Evolutionary conservation across 2,888 invertebrate species (phyloP).

Genomic region (Rhaphigaster nebulosa): DNA sequence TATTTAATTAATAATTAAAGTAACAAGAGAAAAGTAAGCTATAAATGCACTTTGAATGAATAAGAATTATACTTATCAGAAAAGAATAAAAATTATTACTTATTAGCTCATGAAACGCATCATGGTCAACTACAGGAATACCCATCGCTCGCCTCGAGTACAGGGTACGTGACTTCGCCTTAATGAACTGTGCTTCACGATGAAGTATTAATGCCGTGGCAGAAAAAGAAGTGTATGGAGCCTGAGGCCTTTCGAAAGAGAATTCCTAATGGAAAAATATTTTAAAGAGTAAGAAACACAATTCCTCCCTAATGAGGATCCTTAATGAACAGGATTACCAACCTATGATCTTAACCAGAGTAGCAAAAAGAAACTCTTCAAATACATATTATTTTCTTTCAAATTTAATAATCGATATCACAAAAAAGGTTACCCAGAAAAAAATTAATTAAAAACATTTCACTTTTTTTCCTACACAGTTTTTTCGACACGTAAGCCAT

Average conservation of each 20-base stretch:
- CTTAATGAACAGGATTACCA: neutral
- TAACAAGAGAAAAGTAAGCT: no score
- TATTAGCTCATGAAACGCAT: neutral
- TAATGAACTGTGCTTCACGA: neutral
- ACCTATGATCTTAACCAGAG: neutral
- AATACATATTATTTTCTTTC: no score
- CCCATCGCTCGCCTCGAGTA: neutral
- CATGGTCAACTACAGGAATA: neutral
- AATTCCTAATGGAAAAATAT: neutral
- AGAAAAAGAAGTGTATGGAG: neutral
- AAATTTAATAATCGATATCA: no score
- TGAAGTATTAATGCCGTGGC: neutral
- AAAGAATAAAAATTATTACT: neutral
- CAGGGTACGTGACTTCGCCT: neutral
- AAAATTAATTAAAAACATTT: no score
- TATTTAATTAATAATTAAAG: no score
- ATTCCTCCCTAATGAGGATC: neutral
- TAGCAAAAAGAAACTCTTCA: neutral
- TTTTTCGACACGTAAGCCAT: no score
- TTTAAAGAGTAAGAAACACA: neutral
- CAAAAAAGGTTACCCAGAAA: no score
- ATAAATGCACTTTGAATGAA: no score
- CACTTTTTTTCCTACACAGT: no score
- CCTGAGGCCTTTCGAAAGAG: neutral
- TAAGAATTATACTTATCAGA: no score